Conservation (phyloP, 2,888 invertebrate genomes). For the Bimastos eiseni region DNA sequence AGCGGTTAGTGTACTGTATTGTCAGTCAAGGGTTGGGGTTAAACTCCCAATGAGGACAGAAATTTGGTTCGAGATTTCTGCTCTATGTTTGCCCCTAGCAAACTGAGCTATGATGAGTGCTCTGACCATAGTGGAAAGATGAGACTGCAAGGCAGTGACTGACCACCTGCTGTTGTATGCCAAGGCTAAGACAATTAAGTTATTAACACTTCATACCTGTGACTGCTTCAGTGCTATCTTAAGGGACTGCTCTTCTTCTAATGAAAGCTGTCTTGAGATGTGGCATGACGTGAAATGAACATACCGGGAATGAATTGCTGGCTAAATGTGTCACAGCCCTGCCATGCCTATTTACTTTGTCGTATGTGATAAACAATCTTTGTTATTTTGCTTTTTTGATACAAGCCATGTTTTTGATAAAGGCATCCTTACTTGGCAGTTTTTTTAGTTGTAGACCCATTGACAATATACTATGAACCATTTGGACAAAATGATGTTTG, state of each 20-base stretch:
- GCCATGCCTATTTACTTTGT: neutral
- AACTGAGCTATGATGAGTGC: no score
- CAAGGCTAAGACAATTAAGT: no score
- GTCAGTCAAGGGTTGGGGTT: no score
- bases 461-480: neutral
- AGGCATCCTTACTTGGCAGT: neutral
- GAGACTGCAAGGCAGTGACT: no score
- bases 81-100: no score
- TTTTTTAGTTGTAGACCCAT: neutral
- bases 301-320: neutral
- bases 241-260: neutral
- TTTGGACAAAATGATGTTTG: neutral
- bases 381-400: neutral
- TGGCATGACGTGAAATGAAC: neutral
- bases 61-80: no score
- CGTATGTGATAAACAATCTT: neutral
- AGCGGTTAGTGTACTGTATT: no score
- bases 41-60: no score
- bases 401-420: neutral
- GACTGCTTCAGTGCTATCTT: no score
- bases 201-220: no score
- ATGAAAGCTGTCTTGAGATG: neutral
- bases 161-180: no score
- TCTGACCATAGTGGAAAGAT: no score
- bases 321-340: neutral